phyloP scores from a whole-genome alignment of 1,140 invertebrate species.

The Plectrocnemia conspersa region DNA sequence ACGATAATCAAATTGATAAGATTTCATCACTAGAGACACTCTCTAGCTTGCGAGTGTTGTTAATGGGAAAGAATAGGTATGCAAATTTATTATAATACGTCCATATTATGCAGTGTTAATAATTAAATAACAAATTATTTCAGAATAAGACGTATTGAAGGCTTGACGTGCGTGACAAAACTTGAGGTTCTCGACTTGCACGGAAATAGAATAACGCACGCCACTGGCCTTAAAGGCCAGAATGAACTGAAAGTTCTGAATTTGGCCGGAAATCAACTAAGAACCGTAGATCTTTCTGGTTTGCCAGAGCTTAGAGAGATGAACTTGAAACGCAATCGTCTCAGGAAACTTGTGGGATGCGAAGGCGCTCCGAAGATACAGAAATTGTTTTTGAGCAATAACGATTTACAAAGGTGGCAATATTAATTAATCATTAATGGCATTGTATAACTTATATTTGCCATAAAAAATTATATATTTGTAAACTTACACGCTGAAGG shows the following conservation, averaged over 20 bases:
- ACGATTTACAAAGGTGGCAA: slow-evolving; percentile 70
- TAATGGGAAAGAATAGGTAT: slow-evolving; percentile 83
- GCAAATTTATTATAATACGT: not conserved
- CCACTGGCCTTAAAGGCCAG: slow-evolving; percentile 52
- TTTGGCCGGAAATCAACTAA: slow-evolving; percentile 84
- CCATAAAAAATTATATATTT: too few species aligned
- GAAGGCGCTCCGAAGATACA: slow-evolving; percentile 73
- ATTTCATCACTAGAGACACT: slow-evolving; percentile 71
- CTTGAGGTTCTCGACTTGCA: slow-evolving; percentile 88
- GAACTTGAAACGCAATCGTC: slow-evolving; percentile 80
- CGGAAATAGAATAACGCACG: slow-evolving; percentile 74
- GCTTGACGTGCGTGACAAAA: slow-evolving; percentile 64
- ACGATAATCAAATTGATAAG: slow-evolving; percentile 88
- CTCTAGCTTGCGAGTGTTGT: slow-evolving; percentile 72
- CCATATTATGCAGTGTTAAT: not conserved
- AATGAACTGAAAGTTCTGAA: slow-evolving; percentile 83
- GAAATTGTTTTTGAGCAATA: slow-evolving; percentile 81
- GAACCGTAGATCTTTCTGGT: slow-evolving; percentile 65
- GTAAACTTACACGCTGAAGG: too few species aligned
- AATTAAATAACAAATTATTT: not conserved
- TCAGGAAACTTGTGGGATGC: slow-evolving; percentile 75
- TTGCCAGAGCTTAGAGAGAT: slow-evolving; percentile 78
- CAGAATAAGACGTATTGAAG: slow-evolving; percentile 72
- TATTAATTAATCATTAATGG: not conserved
- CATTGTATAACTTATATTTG: not conserved